A percentile compares a stretch with the other conserved stretches of the same genome.
Evolutionary conservation across 2,888 invertebrate genomes (phyloP).

Genomic region (Aplocera efformata): DNA sequence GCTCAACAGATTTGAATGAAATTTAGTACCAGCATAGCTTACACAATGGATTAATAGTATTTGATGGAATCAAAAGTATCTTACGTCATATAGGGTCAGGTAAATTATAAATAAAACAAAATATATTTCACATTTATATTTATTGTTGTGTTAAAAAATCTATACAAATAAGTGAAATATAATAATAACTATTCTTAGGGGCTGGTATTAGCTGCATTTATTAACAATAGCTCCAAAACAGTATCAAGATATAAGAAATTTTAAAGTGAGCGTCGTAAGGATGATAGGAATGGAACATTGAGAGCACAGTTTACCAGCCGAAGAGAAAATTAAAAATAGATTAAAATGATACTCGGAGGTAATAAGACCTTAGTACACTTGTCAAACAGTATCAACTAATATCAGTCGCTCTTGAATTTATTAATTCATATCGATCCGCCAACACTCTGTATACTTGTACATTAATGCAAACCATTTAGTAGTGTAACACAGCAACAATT

Average conservation of each 20-base stretch:
- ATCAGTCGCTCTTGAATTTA: constrained; percentile 65
- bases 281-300: constrained; percentile 23
- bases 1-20: too few species aligned
- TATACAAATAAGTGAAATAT: constrained; percentile 79
- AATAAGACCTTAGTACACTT: constrained; percentile 73
- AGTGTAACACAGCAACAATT: constrained; percentile 65
- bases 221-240: constrained; percentile 26
- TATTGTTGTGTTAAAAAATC: constrained; percentile 79
- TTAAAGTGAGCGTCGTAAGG: constrained; percentile 21
- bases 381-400: constrained; percentile 71
- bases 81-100: not conserved
- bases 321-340: constrained; percentile 64
- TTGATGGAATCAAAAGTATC: too few species aligned
- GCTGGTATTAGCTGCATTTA: constrained; percentile 55
- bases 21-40: too few species aligned
- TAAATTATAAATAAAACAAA: constrained; percentile 52
- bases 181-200: constrained; percentile 64
- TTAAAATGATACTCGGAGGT: constrained; percentile 80
- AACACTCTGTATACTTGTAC: constrained; percentile 45
- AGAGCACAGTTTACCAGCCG: constrained; percentile 34
- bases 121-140: constrained; percentile 76
- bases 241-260: constrained; percentile 20
- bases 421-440: constrained; percentile 45
- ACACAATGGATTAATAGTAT: too few species aligned
- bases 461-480: constrained; percentile 50